phyloP scores from a whole-genome alignment of 2,888 invertebrate species.

The Clivina fossor region DNA sequence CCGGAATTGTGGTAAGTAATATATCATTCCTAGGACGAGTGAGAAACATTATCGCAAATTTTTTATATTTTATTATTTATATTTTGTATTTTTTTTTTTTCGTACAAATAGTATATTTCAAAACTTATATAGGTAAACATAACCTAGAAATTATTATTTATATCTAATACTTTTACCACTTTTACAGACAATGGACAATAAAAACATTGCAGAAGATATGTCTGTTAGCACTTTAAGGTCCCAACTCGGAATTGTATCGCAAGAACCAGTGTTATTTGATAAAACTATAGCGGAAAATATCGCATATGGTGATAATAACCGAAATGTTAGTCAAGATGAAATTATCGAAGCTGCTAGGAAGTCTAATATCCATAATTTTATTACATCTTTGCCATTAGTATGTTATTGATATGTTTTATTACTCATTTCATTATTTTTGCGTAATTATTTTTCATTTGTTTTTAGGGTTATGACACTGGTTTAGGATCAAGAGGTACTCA shows the following conservation, averaged over 20 bases:
- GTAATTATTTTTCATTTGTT: not conserved
- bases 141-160: too few relatives aligned
- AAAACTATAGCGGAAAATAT: slow-evolving; percentile 83
- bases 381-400: slow-evolving; percentile 67
- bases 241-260: slow-evolving; percentile 80
- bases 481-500: slow-evolving; percentile 84
- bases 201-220: slow-evolving; percentile 63
- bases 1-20: slow-evolving; percentile 58
- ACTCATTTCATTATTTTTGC: not conserved
- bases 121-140: too few relatives aligned
- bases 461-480: slow-evolving; percentile 72
- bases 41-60: too few relatives aligned
- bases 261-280: slow-evolving; percentile 85
- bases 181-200: slow-evolving; percentile 59
- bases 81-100: too few relatives aligned
- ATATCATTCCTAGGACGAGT: not conserved
- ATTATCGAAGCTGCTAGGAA: slow-evolving; percentile 72
- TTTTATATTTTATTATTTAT: too few relatives aligned
- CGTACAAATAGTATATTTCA: too few relatives aligned
- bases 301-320: slow-evolving; percentile 79
- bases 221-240: slow-evolving; percentile 68
- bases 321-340: slow-evolving; percentile 68
- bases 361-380: slow-evolving; percentile 79
- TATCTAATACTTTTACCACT: too few relatives aligned
- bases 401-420: slow-evolving; percentile 6